phyloP scores from a whole-genome alignment of 64 coral and sea anemone genomes.

The Cladopsammia gracilis region DNA sequence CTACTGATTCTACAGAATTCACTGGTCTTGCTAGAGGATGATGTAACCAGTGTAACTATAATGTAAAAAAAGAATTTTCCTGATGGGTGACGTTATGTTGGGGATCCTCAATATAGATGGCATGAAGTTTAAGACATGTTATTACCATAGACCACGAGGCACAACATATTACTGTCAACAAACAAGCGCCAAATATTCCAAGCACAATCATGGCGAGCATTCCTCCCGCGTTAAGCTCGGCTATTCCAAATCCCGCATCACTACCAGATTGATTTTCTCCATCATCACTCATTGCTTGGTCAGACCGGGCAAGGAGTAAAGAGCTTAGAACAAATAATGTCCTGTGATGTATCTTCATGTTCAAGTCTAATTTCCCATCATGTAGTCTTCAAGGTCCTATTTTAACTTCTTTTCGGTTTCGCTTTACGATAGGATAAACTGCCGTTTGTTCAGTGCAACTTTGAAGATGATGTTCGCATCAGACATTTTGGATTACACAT shows the following conservation, averaged over 20 bases:
- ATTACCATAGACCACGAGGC: slow-evolving; percentile 31
- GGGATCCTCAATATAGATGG: neutral
- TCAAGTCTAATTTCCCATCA: neutral
- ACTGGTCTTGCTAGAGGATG: neutral
- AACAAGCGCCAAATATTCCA: slow-evolving; percentile 32
- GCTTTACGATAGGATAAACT: no score
- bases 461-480: neutral
- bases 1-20: no score
- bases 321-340: slow-evolving; percentile 1
- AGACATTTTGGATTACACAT: neutral
- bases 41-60: neutral
- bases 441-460: no score
- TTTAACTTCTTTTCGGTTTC: no score
- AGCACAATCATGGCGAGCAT: slow-evolving; percentile 32
- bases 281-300: neutral
- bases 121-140: slow-evolving; percentile 35
- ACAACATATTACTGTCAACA: slow-evolving; percentile 33
- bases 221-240: slow-evolving; percentile 2
- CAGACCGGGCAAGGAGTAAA: neutral
- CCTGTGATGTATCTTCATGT: neutral
- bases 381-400: neutral
- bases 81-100: neutral
- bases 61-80: neutral
- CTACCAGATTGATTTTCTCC: neutral
- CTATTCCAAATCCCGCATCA: neutral